Evolutionary conservation across 2,797 vertebrate species (phyloP).

Genomic region (Sphenopsis melanotis): DNA sequence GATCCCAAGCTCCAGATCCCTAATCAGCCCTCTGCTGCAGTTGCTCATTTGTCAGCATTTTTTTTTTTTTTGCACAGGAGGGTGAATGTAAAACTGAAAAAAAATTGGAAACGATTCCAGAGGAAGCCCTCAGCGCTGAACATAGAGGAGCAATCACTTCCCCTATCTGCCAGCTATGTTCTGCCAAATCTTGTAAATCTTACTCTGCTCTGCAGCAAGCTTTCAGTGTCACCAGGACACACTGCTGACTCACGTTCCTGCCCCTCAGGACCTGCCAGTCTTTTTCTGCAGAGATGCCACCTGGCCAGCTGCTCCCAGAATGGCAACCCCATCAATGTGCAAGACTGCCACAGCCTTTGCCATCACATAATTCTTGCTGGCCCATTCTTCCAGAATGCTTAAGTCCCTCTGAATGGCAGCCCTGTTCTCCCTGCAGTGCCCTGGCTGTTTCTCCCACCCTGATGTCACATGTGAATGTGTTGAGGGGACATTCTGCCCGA

Average conservation of each 20-base stretch:
- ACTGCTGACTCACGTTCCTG: neutral
- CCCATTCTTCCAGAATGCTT: neutral
- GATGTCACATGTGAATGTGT: accelerated
- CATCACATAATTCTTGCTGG: too few relatives aligned
- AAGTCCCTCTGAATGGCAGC: neutral
- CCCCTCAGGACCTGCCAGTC: neutral
- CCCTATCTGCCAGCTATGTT: neutral
- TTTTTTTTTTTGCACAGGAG: neutral
- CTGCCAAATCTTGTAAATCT: neutral
- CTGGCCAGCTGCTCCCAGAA: neutral
- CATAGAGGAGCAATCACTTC: neutral
- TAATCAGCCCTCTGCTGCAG: neutral
- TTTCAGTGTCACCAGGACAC: neutral
- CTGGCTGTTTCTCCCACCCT: neutral
- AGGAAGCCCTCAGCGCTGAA: neutral
- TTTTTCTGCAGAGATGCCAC: neutral
- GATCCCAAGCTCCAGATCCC: neutral
- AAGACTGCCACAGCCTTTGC: too few relatives aligned
- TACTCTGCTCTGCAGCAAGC: neutral
- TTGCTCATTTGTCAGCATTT: neutral
- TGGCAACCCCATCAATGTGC: neutral
- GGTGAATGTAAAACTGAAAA: neutral
- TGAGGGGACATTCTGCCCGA: neutral
- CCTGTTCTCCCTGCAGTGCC: neutral
- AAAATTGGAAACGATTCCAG: neutral